Evolutionary conservation across 1,140 invertebrate species (phyloP).

Genomic region (Trichonephila inaurata): DNA sequence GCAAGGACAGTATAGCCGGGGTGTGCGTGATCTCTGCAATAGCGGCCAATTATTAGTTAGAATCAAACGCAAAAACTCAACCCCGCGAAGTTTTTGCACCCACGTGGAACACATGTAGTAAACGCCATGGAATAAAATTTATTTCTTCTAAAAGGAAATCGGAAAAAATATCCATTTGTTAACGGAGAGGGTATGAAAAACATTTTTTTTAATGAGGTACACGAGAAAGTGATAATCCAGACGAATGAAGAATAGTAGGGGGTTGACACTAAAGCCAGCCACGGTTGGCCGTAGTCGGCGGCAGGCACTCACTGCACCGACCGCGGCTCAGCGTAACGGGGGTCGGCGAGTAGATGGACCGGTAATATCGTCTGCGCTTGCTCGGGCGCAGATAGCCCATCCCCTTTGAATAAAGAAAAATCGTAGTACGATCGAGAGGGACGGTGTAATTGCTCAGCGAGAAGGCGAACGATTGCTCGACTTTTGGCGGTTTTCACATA

Average conservation of each 20-base stretch:
- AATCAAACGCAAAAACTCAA: too few species aligned
- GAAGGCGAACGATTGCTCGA: background rate
- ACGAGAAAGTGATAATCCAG: background rate
- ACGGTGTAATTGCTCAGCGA: constrained; percentile 12
- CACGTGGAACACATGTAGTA: background rate
- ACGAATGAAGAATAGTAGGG: constrained; percentile 1
- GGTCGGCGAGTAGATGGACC: constrained; percentile 21
- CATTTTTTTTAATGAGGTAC: background rate
- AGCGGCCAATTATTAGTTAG: background rate
- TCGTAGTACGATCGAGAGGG: constrained; percentile 36
- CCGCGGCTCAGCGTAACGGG: constrained; percentile 37
- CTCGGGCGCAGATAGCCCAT: constrained; percentile 53
- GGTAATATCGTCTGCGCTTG: constrained; percentile 46
- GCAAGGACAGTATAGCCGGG: background rate
- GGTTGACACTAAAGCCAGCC: background rate
- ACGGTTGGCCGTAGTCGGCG: constrained; percentile 44
- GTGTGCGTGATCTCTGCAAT: background rate
- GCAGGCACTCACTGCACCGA: constrained; percentile 41
- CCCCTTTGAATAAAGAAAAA: constrained; percentile 43
- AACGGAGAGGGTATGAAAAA: background rate
- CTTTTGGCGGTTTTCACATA: background rate
- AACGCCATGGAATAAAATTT: background rate
- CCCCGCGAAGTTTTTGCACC: background rate
- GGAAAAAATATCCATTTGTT: constrained; percentile 8
- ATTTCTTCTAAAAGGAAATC: background rate